Evolutionary conservation across 2,888 invertebrate species (phyloP), one percentile per base, ranked within the genome.

Genomic region (Pachliopta kotzebuea): DNA sequence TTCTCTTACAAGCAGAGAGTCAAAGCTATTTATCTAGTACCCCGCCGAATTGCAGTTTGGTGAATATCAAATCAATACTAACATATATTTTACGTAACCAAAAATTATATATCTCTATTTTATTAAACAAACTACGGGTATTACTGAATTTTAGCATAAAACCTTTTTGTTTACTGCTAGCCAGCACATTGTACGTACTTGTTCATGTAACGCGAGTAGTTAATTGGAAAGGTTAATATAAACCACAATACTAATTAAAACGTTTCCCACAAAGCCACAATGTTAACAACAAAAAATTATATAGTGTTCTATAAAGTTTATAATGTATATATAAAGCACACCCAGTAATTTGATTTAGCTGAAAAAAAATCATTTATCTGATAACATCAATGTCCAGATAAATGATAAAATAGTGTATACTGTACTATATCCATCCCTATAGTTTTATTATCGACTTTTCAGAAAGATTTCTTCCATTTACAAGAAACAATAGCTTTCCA

Each of bases 141-240:
- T 21, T 11, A 52, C 21, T 21, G 9, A 52, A 52, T n/a, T 4
- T 52, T 21, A 21, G n/a, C 21, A 3, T 9, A 7, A 21, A 21
- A 21, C n/a, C 21, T 23, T 52, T 21, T 21, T 11, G 21, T 52
- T 21, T 52, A 14, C 9, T 21, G 2, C 9, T 52, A 21, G 20
- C 50, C 21, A 52, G 21, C 4, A 52, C 21, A 52, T 21, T 52
- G 20, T 20, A 20, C 50, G 37, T 42, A 37, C 42, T n/a, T n/a
- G 18, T 45, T 45, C 18, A n/a, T 45, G n/a, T 45, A 45, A 45
- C n/a, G n/a, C n/a, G n/a, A 21, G 23, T 37, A 60, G 37, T 42
- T 60, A 60, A 54, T 60, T 60, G 60, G 42, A 29, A 55, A 60
- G 24, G 54, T 53, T 42, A 45, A 45, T 42, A 60, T 42, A 26